Percentiles rank a stretch among this genome's conserved stretches.
phyloP scores from a whole-genome alignment of 2,113 vertebrate genomes.

The Steatornis caripensis region DNA sequence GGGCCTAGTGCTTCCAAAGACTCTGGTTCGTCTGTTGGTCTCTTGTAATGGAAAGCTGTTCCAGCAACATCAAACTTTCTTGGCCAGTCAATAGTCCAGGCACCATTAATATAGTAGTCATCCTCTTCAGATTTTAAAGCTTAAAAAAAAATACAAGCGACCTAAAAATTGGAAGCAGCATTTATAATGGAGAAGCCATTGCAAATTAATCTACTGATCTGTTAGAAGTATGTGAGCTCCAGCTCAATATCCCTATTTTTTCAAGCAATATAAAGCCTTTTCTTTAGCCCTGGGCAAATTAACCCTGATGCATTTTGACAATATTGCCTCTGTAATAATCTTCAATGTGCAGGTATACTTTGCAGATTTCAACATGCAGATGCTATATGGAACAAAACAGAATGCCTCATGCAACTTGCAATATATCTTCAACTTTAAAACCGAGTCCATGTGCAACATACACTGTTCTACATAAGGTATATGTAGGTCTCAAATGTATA shows the following conservation, averaged over 20 bases:
- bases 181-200: conserved; percentile 51
- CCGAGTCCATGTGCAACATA: background rate
- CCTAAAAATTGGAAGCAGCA: conserved; percentile 61
- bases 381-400: background rate
- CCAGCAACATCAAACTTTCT: conserved; percentile 96
- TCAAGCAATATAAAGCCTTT: background rate
- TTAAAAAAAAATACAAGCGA: conserved; percentile 71
- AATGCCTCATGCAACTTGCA: background rate
- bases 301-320: background rate
- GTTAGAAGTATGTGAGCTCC: background rate
- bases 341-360: background rate
- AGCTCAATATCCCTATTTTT: background rate
- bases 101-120: conserved; percentile 97
- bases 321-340: background rate
- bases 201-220: background rate
- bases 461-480: background rate
- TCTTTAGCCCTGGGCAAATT: background rate
- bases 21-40: conserved; percentile 90
- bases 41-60: conserved; percentile 95
- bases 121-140: conserved; percentile 93
- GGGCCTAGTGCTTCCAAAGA: conserved; percentile 92
- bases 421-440: background rate
- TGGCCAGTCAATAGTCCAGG: conserved; percentile 99
- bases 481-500: background rate
- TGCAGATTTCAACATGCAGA: background rate